Evolutionary conservation across 2,113 vertebrate genomes (phyloP).

Genomic region (Cephalopholis sonnerati): DNA sequence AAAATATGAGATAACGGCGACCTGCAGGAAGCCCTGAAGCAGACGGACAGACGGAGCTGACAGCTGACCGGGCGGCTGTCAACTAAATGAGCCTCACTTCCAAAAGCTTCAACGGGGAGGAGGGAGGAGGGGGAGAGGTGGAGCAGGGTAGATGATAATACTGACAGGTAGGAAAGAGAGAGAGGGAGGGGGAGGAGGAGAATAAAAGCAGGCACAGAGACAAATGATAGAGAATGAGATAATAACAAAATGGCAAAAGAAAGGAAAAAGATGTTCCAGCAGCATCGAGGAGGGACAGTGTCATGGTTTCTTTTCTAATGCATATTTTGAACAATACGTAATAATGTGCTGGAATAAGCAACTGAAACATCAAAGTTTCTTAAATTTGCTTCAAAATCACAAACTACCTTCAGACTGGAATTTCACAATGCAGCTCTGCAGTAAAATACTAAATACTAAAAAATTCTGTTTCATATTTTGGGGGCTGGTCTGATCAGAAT

Average conservation of each 20-base stretch:
- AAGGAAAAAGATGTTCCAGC: too few relatives aligned
- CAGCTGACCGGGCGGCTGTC: slow-evolving; percentile 59
- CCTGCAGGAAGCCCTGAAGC: slow-evolving; percentile 16
- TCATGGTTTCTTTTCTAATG: too few relatives aligned
- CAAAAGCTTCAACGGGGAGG: background rate
- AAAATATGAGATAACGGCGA: background rate
- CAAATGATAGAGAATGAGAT: background rate
- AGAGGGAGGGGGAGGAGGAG: background rate
- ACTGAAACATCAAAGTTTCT: too few relatives aligned
- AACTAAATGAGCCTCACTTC: slow-evolving; percentile 36
- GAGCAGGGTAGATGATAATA: background rate
- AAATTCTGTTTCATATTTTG: too few relatives aligned
- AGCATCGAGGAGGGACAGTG: too few relatives aligned
- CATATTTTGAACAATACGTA: too few relatives aligned
- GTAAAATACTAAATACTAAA: too few relatives aligned
- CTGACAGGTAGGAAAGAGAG: slow-evolving; percentile 13
- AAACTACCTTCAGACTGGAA: too few relatives aligned
- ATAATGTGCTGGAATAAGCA: too few relatives aligned
- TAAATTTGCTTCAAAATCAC: too few relatives aligned
- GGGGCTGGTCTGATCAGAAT: too few relatives aligned
- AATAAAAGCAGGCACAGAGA: background rate
- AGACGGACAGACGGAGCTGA: slow-evolving; percentile 60
- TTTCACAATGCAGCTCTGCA: too few relatives aligned
- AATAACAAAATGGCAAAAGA: background rate
- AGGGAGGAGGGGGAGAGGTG: background rate